Conservation (phyloP, 2,888 invertebrate species). For the Apantesis nais region DNA sequence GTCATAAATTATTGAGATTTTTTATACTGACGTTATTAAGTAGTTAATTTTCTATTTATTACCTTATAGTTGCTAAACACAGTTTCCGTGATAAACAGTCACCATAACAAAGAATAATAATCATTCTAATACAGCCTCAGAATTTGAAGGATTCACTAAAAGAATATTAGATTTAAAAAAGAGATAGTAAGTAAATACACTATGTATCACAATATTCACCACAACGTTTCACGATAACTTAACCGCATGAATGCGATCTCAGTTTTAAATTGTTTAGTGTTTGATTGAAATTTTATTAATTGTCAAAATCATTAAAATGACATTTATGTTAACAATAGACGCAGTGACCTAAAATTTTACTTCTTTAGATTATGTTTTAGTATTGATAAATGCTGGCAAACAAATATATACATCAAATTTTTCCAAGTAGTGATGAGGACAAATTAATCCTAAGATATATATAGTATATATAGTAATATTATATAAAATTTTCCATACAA, state of each 20-base stretch:
- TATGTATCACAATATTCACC: not conserved
- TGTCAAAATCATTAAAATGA: slow-evolving; percentile 15
- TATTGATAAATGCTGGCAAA: too few relatives aligned
- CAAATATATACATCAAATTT: not conserved
- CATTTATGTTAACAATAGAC: not conserved
- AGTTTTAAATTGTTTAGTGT: not conserved
- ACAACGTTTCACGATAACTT: not conserved
- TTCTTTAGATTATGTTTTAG: not conserved
- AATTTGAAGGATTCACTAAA: not conserved
- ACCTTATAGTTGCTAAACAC: slow-evolving; percentile 7
- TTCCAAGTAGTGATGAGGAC: too few relatives aligned
- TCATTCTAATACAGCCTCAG: not conserved
- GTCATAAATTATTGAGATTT: not conserved
- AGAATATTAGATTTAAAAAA: not conserved
- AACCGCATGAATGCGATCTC: not conserved
- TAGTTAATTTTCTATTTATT: not conserved
- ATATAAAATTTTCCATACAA: too few relatives aligned
- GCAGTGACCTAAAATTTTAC: not conserved
- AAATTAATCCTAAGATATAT: too few relatives aligned
- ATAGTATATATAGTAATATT: too few relatives aligned
- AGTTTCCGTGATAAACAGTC: not conserved
- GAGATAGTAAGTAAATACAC: not conserved
- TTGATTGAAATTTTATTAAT: slow-evolving; percentile 14
- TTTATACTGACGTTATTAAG: not conserved
- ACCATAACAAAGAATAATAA: not conserved